Evolutionary conservation across 2,888 invertebrate species (phyloP).

Genomic region (Polymixis lichenea): DNA sequence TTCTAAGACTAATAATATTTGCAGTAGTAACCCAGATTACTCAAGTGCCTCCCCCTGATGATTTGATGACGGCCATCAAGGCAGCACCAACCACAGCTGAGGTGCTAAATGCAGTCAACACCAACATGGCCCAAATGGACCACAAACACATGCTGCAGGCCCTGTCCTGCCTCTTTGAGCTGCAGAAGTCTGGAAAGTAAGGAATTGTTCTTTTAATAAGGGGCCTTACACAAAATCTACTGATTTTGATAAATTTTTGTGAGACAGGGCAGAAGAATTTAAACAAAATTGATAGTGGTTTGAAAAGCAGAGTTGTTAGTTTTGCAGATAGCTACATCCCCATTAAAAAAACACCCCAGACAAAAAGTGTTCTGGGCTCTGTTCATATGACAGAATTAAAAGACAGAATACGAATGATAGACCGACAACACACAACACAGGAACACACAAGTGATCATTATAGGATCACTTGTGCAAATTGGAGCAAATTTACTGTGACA

Average conservation of each 20-base stretch:
- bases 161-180: slow-evolving; percentile 88
- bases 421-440: no score
- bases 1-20: not conserved
- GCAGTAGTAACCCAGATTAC: slow-evolving; percentile 73
- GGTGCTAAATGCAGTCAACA: slow-evolving; percentile 87
- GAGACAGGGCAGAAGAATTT: no score
- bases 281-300: not conserved
- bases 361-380: no score
- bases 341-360: no score
- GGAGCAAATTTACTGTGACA: no score
- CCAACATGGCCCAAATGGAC: slow-evolving; percentile 83
- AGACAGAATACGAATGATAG: no score
- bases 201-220: slow-evolving; percentile 44
- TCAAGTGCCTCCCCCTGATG: slow-evolving; percentile 78
- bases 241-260: not conserved
- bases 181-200: slow-evolving; percentile 89
- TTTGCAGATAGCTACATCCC: not conserved
- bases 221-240: not conserved
- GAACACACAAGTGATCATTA: no score
- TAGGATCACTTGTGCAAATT: no score
- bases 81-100: slow-evolving; percentile 81
- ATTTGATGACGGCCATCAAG: slow-evolving; percentile 85
- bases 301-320: not conserved
- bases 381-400: no score
- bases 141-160: slow-evolving; percentile 90